phyloP scores from a whole-genome alignment of 2,888 invertebrate genomes.

The Tubulanus polymorphus region DNA sequence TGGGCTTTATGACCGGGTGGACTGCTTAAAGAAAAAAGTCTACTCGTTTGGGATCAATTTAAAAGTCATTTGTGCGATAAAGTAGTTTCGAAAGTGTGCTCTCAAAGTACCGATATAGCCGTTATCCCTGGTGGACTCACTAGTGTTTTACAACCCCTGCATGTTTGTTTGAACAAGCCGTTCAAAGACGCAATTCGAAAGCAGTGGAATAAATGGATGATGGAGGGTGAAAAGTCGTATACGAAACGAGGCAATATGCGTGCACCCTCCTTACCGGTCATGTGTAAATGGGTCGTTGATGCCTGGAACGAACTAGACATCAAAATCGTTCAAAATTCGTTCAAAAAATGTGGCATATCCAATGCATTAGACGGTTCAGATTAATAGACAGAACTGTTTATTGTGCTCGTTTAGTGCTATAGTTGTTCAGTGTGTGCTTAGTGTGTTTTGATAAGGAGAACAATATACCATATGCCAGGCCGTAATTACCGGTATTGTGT shows the following conservation, averaged over 20 bases:
- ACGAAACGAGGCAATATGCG: neutral
- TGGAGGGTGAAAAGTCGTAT: neutral
- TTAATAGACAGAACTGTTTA: too few species aligned
- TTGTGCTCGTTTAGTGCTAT: too few species aligned
- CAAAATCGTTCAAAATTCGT: neutral
- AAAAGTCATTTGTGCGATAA: conserved; percentile 12
- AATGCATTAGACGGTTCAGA: too few species aligned
- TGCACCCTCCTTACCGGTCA: neutral
- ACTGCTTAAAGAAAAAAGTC: conserved; percentile 7
- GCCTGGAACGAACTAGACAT: neutral
- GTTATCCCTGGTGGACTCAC: conserved; percentile 16
- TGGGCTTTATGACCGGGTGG: conserved; percentile 3
- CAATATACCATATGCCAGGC: too few species aligned
- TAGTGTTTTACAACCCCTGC: conserved; percentile 16
- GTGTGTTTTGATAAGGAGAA: too few species aligned
- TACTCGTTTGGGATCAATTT: conserved; percentile 16
- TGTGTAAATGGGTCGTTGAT: neutral
- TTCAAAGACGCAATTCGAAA: conserved; percentile 9
- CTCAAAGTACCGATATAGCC: conserved; percentile 7
- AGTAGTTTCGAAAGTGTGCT: conserved; percentile 7
- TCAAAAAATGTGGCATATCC: neutral
- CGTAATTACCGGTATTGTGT: too few species aligned
- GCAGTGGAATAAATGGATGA: conserved; percentile 17
- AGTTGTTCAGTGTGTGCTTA: too few species aligned
- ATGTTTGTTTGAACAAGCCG: conserved; percentile 14